Base-by-base conservation (phyloP, 2,888 invertebrate species). In the Idaea aversata region DNA sequence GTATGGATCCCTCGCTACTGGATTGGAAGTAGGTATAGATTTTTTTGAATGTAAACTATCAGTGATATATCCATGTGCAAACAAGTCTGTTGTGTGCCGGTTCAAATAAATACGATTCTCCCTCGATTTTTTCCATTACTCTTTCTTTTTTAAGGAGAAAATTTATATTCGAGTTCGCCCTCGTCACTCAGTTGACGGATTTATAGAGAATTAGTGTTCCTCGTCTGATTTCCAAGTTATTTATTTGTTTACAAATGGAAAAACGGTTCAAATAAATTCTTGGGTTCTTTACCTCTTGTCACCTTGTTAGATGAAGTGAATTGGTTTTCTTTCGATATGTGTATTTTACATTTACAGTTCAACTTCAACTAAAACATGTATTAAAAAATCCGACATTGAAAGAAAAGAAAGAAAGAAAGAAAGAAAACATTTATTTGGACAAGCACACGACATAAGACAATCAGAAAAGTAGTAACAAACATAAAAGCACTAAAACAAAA, bases 101-200 rank as follows among this genome's bases (percentile, higher is more conserved):
- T 79, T 81, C 77, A 74, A 82, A 80, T 86, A 85, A 80, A 86
- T 83, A 83, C 80, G 76, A 82, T 81, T 77, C 76, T 74, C 73
- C 74, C 72, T 72, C 75, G 73, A 74, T 77, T 81, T 77, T 77
- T 74, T 67, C 66, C 63, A 65, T 72, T 75, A 71, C 73, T 69
- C 69, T 65, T 68, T 75, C 71, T 74, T 68, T 68, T 69, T 70
- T 70, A 67, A 68, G 69, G 68, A 61, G 67, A 67, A 69, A 73
- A 75, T 72, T 75, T 72, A 70, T 69, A 70, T 75, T 71, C 69
- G 67, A 61, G 65, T 67, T 63, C 64, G 68, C 73, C 73, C 75
- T 78, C 80, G 75, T 71, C 78, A 73, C 75, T 61, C 69, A 74
- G 72, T 72, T 78, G 81, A 82, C 73, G 75, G 82, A 87, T 87